Conservation (phyloP, 2,113 vertebrate species). For the Marmota flaviventris region DNA sequence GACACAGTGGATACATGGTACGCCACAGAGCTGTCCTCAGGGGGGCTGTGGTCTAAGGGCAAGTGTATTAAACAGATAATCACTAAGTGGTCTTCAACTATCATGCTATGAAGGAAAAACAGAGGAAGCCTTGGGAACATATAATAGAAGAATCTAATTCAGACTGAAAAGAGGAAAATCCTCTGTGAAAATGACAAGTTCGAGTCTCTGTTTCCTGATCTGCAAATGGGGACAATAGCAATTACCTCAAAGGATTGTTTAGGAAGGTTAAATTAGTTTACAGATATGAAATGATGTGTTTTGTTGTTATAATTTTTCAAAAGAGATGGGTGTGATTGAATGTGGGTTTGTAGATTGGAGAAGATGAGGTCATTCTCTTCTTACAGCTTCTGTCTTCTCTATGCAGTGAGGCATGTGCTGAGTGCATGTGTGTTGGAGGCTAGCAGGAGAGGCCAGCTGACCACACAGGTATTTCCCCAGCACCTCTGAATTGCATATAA, state of each 20-base stretch:
- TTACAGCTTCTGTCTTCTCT: not conserved
- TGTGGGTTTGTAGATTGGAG: not conserved
- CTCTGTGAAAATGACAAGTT: not conserved
- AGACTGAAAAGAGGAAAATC: not conserved
- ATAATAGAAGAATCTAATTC: not conserved
- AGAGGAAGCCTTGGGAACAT: not conserved
- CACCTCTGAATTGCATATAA: not conserved
- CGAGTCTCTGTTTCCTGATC: not conserved
- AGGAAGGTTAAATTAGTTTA: conserved; percentile 28
- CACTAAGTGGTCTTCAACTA: not conserved
- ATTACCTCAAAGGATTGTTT: not conserved
- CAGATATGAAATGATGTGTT: not conserved
- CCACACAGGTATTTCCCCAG: not conserved
- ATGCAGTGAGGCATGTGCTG: not conserved
- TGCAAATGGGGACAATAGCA: conserved; percentile 5
- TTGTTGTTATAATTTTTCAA: not conserved
- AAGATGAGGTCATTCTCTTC: not conserved
- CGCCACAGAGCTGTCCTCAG: not conserved
- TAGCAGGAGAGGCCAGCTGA: too few species aligned
- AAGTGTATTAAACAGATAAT: not conserved
- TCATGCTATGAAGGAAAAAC: not conserved
- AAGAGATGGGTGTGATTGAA: too few species aligned
- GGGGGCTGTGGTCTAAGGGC: not conserved
- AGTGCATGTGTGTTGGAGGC: not conserved
- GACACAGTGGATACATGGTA: not conserved